Evolutionary conservation across 2,888 invertebrate genomes (phyloP).

Genomic region (Ametastegia equiseti): DNA sequence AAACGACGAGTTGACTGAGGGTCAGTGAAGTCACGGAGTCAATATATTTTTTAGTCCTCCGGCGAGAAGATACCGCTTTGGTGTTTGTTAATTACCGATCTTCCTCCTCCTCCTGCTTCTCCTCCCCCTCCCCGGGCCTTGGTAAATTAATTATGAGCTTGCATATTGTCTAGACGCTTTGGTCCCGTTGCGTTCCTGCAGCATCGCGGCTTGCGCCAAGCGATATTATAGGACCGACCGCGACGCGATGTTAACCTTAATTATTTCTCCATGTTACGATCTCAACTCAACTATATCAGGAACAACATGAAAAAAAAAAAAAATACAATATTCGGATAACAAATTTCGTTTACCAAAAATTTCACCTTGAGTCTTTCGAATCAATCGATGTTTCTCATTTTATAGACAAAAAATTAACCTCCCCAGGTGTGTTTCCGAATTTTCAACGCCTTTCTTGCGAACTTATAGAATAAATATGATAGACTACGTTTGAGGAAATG

Average conservation of each 20-base stretch:
- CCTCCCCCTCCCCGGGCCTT: constrained; percentile 54
- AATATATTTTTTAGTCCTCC: constrained; percentile 42
- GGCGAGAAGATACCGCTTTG: constrained; percentile 41
- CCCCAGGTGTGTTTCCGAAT: too few species aligned
- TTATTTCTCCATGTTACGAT: constrained; percentile 37
- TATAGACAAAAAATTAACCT: too few species aligned
- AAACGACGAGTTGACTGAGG: constrained; percentile 1
- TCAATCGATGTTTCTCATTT: too few species aligned
- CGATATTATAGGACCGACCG: constrained; percentile 8
- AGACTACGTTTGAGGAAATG: too few species aligned
- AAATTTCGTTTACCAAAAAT: too few species aligned
- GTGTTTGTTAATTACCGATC: constrained; percentile 65
- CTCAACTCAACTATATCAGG: background rate
- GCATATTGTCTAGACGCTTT: constrained; percentile 65
- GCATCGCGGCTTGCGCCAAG: background rate
- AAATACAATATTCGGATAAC: too few species aligned
- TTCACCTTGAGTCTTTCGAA: too few species aligned
- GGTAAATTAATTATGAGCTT: constrained; percentile 68
- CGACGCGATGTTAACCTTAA: constrained; percentile 21
- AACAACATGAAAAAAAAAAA: background rate
- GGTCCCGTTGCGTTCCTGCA: constrained; percentile 27
- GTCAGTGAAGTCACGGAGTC: constrained; percentile 47
- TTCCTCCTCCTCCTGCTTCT: too few species aligned
- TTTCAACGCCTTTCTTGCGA: background rate
- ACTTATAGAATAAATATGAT: too few species aligned